Conservation (phyloP, 2,113 vertebrate genomes). For the Stegostoma tigrinum region DNA sequence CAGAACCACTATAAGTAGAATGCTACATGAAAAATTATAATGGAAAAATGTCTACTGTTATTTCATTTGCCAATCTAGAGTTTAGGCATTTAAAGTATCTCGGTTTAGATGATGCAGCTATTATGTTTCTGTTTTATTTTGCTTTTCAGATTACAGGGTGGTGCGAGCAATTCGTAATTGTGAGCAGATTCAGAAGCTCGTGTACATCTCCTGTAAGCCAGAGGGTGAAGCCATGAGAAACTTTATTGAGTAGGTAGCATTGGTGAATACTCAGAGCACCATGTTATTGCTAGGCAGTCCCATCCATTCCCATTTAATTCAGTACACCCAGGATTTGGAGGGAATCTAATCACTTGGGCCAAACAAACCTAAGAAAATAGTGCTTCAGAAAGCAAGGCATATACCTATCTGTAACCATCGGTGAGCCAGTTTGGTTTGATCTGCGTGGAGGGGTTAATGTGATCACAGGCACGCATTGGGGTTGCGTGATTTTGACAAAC, state of each 20-base stretch:
- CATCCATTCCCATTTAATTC: not conserved
- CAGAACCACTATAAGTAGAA: no score
- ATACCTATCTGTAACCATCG: not conserved
- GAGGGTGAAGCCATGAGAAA: constrained; percentile 74
- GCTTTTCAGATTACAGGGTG: constrained; percentile 58
- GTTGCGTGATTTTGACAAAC: not conserved
- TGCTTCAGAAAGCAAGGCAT: not conserved
- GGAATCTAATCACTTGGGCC: not conserved
- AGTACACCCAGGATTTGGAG: not conserved
- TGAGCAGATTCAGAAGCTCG: constrained; percentile 53
- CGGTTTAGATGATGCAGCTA: not conserved
- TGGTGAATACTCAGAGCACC: not conserved
- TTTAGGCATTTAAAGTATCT: not conserved
- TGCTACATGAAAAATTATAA: no score
- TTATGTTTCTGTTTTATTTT: not conserved
- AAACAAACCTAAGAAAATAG: not conserved
- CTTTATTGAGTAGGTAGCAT: constrained; percentile 56
- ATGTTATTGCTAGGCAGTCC: not conserved
- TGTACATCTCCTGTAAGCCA: constrained; percentile 77
- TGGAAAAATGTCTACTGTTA: no score
- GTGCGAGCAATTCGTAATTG: constrained; percentile 64
- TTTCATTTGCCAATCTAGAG: no score
- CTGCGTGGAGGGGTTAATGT: not conserved
- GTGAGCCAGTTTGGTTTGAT: not conserved
- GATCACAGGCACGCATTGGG: no score